phyloP scores from a whole-genome alignment of 2,113 vertebrate genomes.

The Trematomus loennbergii region DNA sequence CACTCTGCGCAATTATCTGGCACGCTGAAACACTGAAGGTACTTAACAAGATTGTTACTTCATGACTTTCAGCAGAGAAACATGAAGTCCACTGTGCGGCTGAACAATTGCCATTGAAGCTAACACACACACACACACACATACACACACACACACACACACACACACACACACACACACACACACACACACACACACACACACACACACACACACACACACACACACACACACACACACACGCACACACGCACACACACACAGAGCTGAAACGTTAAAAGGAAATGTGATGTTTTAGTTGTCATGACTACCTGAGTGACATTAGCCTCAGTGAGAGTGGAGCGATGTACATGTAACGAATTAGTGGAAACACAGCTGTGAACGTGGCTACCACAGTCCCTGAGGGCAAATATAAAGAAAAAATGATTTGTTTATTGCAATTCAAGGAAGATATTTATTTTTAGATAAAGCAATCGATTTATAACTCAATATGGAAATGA shows the following conservation, averaged over 20 bases:
- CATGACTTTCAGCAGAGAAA: constrained; percentile 47
- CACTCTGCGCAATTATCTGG: constrained; percentile 59
- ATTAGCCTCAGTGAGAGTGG: constrained; percentile 25
- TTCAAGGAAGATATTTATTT: background rate
- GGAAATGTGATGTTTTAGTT: constrained; percentile 51
- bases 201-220: no score
- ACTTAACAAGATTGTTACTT: constrained; percentile 58
- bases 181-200: no score
- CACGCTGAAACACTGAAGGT: constrained; percentile 48
- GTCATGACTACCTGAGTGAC: constrained; percentile 59
- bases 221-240: no score
- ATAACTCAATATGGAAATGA: background rate
- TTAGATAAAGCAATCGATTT: constrained; percentile 10
- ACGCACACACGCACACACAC: no score
- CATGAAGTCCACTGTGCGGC: constrained; percentile 32
- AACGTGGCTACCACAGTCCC: background rate
- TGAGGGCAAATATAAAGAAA: background rate
- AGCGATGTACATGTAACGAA: constrained; percentile 20
- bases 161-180: constrained; percentile 19
- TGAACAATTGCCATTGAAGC: constrained; percentile 48
- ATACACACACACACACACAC: constrained; percentile 1
- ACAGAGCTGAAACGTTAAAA: constrained; percentile 28
- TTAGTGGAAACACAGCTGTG: constrained; percentile 14
- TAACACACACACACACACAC: constrained; percentile 8
- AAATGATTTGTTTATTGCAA: background rate